Base-by-base conservation (phyloP, 2,888 invertebrate species). In the Clivina fossor region DNA sequence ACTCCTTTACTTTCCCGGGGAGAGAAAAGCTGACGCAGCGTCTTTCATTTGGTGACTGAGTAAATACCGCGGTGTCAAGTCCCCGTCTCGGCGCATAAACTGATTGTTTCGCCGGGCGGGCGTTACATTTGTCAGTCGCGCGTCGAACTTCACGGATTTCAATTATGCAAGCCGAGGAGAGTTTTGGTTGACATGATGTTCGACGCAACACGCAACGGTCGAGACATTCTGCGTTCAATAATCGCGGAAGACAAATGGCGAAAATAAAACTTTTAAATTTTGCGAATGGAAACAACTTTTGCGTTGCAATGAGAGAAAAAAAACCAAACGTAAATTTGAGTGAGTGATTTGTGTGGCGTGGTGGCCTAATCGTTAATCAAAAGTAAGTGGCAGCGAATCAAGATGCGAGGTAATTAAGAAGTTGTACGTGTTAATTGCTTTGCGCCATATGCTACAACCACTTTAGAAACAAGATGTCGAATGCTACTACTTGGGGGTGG, bases 41-140 rank as follows among this genome's bases (percentile, higher is more conserved):
- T 37, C 46, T 46, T 54, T 54, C 54, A 54, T 46, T 54, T 54
- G 44, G 46, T 43, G 44, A 37, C 44, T 46, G 19, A 46, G 54
- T 44, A 54, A 46, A 54, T 46, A 46, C 54, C 46, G 19, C 44
- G 20, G 54, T 54, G 54, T 54, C 54, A 54, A 54, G 46, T 46
- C 28, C n/a, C n/a, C n/a, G n/a, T n/a, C n/a, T n/a, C n/a, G n/a
- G 46, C 26, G 44, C 54, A 46, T 46, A 54, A 54, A 54, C 26
- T 54, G 54, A 54, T 54, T 54, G 54, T 54, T 54, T 54, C 46
- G 54, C 44, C 43, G 33, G 33, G n/a, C n/a, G n/a, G n/a, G n/a
- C n/a, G 30, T 54, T 54, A 37, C 54, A 54, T 54, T 54, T 54
- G 54, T 54, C 54, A 54, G 35, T n/a, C n/a, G n/a, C n/a, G n/a